Conservation (phyloP, 2,797 vertebrate species). For the Sebastes trivittatus region DNA sequence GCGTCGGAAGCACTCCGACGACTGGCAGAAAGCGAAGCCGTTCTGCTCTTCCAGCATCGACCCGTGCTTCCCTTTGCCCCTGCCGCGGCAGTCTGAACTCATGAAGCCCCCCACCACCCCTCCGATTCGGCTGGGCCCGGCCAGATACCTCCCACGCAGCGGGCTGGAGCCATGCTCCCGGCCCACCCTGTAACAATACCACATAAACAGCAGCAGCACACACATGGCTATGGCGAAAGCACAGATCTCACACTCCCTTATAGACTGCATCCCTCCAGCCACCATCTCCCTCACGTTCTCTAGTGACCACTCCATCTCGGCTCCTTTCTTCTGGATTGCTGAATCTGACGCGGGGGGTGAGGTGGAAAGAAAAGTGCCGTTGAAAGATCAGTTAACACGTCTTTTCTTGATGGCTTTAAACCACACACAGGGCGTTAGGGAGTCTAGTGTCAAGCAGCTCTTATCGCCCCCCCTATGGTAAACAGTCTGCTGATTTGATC, state of each 20-base stretch:
- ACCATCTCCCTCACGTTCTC: slow-evolving; percentile 92
- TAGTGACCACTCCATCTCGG: slow-evolving; percentile 87
- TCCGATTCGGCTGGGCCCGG: slow-evolving; percentile 70
- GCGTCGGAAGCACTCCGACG: slow-evolving; percentile 91
- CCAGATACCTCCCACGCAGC: slow-evolving; percentile 74
- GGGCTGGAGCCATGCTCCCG: slow-evolving; percentile 87
- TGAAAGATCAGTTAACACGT: slow-evolving; percentile 47
- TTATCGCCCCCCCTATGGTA: slow-evolving; percentile 48
- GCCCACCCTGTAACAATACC: slow-evolving; percentile 97
- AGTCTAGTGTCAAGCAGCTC: slow-evolving; percentile 55
- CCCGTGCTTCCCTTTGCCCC: slow-evolving; percentile 79
- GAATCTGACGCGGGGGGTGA: slow-evolving; percentile 20
- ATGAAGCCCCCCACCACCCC: slow-evolving; percentile 82
- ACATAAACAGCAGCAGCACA: slow-evolving; percentile 91
- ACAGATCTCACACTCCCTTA: slow-evolving; percentile 90
- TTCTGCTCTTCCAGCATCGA: slow-evolving; percentile 88
- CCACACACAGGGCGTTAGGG: slow-evolving; percentile 31
- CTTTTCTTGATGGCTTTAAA: slow-evolving; percentile 47
- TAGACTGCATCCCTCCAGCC: slow-evolving; percentile 90
- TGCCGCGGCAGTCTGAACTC: slow-evolving; percentile 73
- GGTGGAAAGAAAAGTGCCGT: slow-evolving; percentile 23
- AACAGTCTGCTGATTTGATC: slow-evolving; percentile 70
- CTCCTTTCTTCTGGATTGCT: slow-evolving; percentile 7
- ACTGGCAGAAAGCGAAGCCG: slow-evolving; percentile 91
- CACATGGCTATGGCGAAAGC: slow-evolving; percentile 87